phyloP scores from a whole-genome alignment of 2,888 invertebrate genomes.

The Caenorhabditis sp. region DNA sequence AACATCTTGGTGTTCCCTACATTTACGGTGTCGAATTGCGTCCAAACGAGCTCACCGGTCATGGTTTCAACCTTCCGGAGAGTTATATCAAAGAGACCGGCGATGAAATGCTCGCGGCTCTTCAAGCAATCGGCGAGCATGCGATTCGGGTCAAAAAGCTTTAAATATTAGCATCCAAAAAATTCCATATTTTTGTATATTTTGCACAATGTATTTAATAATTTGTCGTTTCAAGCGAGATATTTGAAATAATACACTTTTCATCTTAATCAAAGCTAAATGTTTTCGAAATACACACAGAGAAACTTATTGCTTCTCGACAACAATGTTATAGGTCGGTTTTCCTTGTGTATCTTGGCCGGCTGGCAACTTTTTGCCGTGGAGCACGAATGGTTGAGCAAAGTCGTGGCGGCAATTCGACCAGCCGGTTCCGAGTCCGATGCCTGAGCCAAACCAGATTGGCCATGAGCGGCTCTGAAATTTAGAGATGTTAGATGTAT shows the following conservation, averaged over 20 bases:
- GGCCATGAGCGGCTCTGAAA: constrained; percentile 84
- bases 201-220: constrained; percentile 1
- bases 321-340: constrained; percentile 54
- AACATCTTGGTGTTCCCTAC: constrained; percentile 65
- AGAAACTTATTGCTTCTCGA: constrained; percentile 31
- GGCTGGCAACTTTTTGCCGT: constrained; percentile 70
- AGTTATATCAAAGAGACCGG: constrained; percentile 61
- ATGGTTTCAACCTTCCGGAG: constrained; percentile 62
- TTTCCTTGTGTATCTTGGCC: constrained; percentile 57
- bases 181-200: not conserved
- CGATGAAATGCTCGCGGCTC: constrained; percentile 53
- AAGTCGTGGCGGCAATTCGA: constrained; percentile 84
- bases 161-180: not conserved
- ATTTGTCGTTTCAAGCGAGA: too few species aligned
- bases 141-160: constrained; percentile 31
- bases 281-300: not conserved
- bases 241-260: not conserved
- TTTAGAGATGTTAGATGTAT: too few species aligned
- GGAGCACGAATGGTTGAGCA: constrained; percentile 71
- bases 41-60: constrained; percentile 54
- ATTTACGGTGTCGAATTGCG: constrained; percentile 66
- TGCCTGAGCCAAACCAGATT: constrained; percentile 84
- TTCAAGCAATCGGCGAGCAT: constrained; percentile 54
- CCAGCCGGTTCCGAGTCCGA: constrained; percentile 89
- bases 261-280: not conserved